Evolutionary conservation across 2,113 vertebrate species (phyloP), one percentile per base, ranked within the genome.

Genomic region (Chloropsis hardwickii): DNA sequence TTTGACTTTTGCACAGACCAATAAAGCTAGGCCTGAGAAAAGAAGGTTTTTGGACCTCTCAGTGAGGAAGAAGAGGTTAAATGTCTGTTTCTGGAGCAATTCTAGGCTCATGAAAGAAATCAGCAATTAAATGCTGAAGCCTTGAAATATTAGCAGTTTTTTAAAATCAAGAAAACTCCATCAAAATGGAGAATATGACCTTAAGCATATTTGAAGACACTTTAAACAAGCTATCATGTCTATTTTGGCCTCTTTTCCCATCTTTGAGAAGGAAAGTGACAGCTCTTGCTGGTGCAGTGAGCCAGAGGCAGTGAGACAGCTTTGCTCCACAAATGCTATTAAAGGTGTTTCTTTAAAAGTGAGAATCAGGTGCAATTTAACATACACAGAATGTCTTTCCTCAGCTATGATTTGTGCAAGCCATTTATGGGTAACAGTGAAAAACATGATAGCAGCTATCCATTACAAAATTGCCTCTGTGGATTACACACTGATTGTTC

Each of bases 291-390:
- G 39, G 21, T 77, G 73, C 40, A 33, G 56, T 27, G 61, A 93
- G 82, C 51, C 80, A 90, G 72, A 86, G 88, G 72, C 67, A 74
- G 31, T 25, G 35, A 92, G 85, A 67, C 31, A 64, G 39, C 24
- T 85, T 88, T 73, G 64, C 64, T 93, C 72, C 48, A 56, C 60
- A 56, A 80, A 83, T 77, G 71, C 35, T 60, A 39, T 50, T 70
- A 45, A 92, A 95, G 85, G 81, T 93, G 71, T 93, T 95, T 87
- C 93, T 92, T 94, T 56, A 82, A 45, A 54, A 80, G 47, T 28
- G 76, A 84, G 80, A 94, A 88, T 81, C 72, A 92, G 48, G 88
- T 88, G 67, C 47, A 78, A 74, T 67, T 77, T 77, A 77, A 22
- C 64, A 74, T 62, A 88, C 39, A 88, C 9, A 66, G 51, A 86